phyloP scores from a whole-genome alignment of 1,140 invertebrate species.

The Diploscapter pachys region DNA sequence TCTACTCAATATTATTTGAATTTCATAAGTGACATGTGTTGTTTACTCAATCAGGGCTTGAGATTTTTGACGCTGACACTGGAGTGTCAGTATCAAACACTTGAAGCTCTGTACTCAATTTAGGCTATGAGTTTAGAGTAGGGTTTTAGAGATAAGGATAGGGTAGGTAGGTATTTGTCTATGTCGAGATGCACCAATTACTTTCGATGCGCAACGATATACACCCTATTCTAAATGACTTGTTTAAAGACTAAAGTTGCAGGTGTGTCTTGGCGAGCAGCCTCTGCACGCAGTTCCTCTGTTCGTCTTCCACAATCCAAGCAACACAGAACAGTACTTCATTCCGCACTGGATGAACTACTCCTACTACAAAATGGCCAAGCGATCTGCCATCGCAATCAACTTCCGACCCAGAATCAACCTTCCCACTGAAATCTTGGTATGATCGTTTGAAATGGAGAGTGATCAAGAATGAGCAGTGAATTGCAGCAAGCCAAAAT shows the following conservation, averaged over 20 bases:
- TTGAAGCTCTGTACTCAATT: too few species aligned
- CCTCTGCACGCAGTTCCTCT: conserved; percentile 94
- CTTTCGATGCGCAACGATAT: too few species aligned
- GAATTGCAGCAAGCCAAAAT: conserved; percentile 8
- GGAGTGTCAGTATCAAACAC: too few species aligned
- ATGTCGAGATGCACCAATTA: too few species aligned
- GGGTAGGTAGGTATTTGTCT: too few species aligned
- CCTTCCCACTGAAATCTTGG: conserved; percentile 21
- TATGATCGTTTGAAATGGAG: not conserved
- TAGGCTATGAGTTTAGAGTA: too few species aligned
- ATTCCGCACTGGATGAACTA: conserved; percentile 59
- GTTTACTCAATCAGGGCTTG: too few species aligned
- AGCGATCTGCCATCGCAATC: conserved; percentile 24
- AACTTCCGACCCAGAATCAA: conserved; percentile 37
- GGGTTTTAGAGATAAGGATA: too few species aligned
- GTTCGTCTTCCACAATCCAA: conserved; percentile 69
- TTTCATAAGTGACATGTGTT: too few species aligned
- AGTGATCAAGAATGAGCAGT: not conserved
- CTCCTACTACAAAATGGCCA: conserved; percentile 45
- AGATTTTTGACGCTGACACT: too few species aligned
- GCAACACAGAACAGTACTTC: conserved; percentile 50
- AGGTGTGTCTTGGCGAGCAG: conserved; percentile 93
- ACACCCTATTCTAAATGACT: not conserved
- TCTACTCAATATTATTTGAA: too few species aligned
- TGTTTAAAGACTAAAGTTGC: not conserved